These are phyloP conservation scores for Tympanoctomys barrerae DNA, from an alignment of 2,797 vertebrate species.

Conservation along the genomic window DNA sequence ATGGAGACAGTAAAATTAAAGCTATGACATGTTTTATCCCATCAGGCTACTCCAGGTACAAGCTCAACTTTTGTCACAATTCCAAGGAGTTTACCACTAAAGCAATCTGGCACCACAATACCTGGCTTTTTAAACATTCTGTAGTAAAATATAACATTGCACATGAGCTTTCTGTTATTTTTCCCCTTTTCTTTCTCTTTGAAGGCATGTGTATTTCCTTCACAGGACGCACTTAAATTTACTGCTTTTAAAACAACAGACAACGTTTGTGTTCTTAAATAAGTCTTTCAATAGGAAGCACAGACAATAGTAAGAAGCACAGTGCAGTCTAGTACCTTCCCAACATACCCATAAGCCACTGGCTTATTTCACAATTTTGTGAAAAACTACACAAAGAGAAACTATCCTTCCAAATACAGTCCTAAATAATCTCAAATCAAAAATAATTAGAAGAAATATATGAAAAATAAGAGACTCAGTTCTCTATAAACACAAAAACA, in stretches of 20 bases:
- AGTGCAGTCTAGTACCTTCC: constrained; percentile 57
- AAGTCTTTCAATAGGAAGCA: constrained; percentile 62
- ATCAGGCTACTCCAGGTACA: constrained; percentile 54
- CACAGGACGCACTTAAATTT: constrained; percentile 72
- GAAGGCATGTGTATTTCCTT: constrained; percentile 66
- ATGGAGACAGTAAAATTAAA: constrained; percentile 52
- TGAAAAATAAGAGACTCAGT: constrained; percentile 69
- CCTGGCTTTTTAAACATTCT: constrained; percentile 70
- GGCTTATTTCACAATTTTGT: constrained; percentile 66
- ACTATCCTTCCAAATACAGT: constrained; percentile 53
- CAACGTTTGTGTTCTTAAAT: constrained; percentile 68
- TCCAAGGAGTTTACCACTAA: constrained; percentile 66
- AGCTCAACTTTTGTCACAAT: constrained; percentile 62
- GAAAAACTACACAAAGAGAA: constrained; percentile 63
- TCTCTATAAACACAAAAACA: constrained; percentile 62
- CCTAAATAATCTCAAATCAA: constrained; percentile 59
- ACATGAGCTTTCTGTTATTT: constrained; percentile 63
- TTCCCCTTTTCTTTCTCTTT: constrained; percentile 68
- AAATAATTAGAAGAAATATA: constrained; percentile 70
- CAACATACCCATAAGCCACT: constrained; percentile 56
- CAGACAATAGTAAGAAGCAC: constrained; percentile 37
- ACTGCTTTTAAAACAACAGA: constrained; percentile 59
- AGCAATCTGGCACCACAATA: constrained; percentile 56
- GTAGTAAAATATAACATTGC: constrained; percentile 68
- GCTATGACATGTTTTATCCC: constrained; percentile 49